Conservation (phyloP, 2,113 vertebrate genomes). For the Cynocephalus volans region DNA sequence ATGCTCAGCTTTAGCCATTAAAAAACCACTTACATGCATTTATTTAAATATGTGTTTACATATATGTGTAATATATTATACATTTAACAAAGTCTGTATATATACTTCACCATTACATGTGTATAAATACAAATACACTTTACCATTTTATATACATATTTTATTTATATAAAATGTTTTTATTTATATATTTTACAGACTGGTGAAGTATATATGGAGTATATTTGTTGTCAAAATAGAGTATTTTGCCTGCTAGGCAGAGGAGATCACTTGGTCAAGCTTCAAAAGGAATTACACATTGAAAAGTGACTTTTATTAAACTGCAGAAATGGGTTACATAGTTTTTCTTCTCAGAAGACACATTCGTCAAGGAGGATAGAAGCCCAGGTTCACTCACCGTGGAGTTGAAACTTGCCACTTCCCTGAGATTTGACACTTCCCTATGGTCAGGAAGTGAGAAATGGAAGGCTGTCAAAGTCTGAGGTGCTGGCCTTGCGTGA, state of each 20-base stretch:
- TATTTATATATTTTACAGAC: too few species aligned
- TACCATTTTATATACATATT: too few species aligned
- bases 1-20: background rate
- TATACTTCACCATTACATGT: too few species aligned
- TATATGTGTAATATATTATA: background rate
- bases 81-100: too few species aligned
- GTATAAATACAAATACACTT: too few species aligned
- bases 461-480: background rate
- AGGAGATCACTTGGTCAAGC: background rate
- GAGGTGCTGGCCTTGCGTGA: too few species aligned
- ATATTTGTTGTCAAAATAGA: background rate
- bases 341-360: background rate
- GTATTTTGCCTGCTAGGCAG: background rate
- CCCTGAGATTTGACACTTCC: too few species aligned
- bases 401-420: background rate
- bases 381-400: background rate
- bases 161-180: too few species aligned
- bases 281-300: background rate
- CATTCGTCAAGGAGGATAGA: background rate
- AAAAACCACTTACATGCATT: background rate
- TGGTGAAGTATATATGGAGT: background rate
- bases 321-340: background rate
- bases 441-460: background rate
- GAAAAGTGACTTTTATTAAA: background rate
- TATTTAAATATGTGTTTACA: background rate